Conservation (phyloP, 2,113 vertebrate species). For the Ophthalmolycus amberensis region DNA sequence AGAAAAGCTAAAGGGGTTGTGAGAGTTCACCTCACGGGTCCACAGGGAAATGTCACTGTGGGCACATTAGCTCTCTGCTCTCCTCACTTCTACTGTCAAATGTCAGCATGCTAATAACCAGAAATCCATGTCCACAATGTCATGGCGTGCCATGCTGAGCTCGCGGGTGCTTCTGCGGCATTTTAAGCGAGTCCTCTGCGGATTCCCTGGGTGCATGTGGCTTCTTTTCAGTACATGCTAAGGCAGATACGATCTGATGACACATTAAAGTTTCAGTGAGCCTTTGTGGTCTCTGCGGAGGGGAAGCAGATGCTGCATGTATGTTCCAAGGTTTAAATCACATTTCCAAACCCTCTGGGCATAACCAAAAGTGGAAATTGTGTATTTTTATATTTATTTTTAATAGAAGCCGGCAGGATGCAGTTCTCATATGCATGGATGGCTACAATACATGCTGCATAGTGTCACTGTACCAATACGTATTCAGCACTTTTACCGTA, state of each 20-base stretch:
- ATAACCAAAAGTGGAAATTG: slow-evolving; percentile 26
- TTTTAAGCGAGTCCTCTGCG: slow-evolving; percentile 19
- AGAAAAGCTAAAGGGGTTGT: slow-evolving; percentile 56
- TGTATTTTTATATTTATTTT: slow-evolving; percentile 9
- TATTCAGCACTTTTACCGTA: slow-evolving; percentile 1
- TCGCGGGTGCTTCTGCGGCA: slow-evolving; percentile 4
- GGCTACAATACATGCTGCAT: background rate
- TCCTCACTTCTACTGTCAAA: slow-evolving; percentile 54
- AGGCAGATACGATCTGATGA: slow-evolving; percentile 51
- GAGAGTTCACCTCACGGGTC: slow-evolving; percentile 59
- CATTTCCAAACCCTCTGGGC: slow-evolving; percentile 51
- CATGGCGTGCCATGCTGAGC: slow-evolving; percentile 12
- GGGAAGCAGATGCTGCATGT: slow-evolving; percentile 61
- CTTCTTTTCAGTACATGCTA: slow-evolving; percentile 39
- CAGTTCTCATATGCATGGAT: slow-evolving; percentile 17
- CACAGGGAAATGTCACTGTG: slow-evolving; percentile 52
- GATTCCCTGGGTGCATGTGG: slow-evolving; percentile 7
- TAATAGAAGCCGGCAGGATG: slow-evolving; percentile 18
- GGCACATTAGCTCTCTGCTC: slow-evolving; percentile 59
- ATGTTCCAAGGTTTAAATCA: slow-evolving; percentile 55
- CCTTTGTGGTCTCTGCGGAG: slow-evolving; percentile 57
- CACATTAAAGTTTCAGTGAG: slow-evolving; percentile 66
- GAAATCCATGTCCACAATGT: slow-evolving; percentile 47
- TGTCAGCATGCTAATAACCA: slow-evolving; percentile 69
- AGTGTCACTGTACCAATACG: slow-evolving; percentile 9